Conservation (phyloP, 30 jellyfish, hydroid and myxozoan species). For the Chrysaora quinquecirrha region DNA sequence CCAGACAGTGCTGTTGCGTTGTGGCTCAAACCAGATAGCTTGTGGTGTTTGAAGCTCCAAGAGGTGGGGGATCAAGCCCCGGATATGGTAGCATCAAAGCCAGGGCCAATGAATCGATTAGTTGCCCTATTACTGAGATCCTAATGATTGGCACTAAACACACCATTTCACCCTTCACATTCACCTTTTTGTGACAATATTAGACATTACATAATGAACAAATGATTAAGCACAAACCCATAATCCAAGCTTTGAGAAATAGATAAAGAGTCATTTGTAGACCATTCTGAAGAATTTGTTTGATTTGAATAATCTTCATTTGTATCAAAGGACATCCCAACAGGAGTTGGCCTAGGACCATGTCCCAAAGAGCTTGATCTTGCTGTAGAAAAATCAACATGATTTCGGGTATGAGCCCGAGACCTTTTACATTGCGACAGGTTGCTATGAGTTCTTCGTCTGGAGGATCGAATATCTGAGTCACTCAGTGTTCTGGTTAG, state of each 20-base stretch:
- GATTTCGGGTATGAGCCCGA: constrained; percentile 42
- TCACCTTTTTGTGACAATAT: no score
- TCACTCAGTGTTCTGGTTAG: constrained; percentile 25
- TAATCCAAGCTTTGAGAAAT: not conserved
- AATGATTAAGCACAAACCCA: not conserved
- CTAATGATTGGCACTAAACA: no score
- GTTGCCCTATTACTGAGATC: no score
- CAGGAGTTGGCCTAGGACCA: constrained; percentile 21
- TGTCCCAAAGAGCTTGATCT: not conserved
- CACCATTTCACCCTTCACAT: no score
- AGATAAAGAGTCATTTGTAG: not conserved
- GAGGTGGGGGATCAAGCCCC: no score
- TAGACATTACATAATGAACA: no score
- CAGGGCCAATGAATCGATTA: no score
- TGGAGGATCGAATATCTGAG: constrained; percentile 1
- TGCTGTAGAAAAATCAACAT: constrained; percentile 20
- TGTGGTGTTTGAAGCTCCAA: no score
- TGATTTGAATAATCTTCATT: not conserved
- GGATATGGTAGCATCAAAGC: no score
- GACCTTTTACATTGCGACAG: constrained; percentile 50
- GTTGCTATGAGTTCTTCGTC: constrained; percentile 31
- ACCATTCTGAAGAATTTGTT: not conserved
- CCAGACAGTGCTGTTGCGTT: no score
- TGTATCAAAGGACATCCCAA: not conserved
- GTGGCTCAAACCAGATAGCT: no score